Percentiles rank a stretch among this genome's conserved stretches.
Conservation (phyloP, 2,113 vertebrate genomes). For the Gallinago undulata region DNA sequence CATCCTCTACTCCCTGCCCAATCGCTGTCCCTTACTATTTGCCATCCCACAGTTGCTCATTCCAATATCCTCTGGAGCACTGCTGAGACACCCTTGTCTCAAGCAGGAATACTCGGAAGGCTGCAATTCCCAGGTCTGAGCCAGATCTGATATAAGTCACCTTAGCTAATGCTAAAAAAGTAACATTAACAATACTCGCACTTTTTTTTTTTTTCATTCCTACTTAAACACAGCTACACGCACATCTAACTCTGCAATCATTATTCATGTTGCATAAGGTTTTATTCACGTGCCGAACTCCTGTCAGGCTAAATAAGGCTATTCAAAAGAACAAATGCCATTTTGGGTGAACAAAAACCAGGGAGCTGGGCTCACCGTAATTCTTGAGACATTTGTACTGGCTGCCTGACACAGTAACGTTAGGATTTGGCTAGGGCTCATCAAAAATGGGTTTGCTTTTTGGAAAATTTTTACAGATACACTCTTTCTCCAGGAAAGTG, state of each 20-base stretch:
- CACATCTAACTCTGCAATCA: not conserved
- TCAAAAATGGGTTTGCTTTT: not conserved
- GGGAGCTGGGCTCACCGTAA: not conserved
- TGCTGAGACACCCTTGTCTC: accelerated
- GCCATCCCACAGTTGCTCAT: not conserved
- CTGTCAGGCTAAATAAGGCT: slow-evolving; percentile 9
- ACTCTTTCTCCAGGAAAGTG: not conserved
- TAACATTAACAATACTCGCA: not conserved
- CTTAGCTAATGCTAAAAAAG: not conserved
- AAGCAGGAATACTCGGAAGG: accelerated
- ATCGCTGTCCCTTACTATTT: accelerated
- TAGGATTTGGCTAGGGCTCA: not conserved
- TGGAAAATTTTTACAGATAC: not conserved
- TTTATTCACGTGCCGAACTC: not conserved
- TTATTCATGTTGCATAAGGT: not conserved
- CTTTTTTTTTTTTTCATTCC: not conserved
- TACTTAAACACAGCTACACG: not conserved
- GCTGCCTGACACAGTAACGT: not conserved
- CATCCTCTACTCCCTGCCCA: not conserved
- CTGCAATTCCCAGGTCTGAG: not conserved
- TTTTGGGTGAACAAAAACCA: not conserved
- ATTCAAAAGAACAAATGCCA: not conserved
- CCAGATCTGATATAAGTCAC: not conserved
- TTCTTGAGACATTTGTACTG: accelerated
- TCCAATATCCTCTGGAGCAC: not conserved